These are phyloP conservation scores for Myoxocephalus aenaeus DNA, from an alignment of 2,797 vertebrate genomes.

Conservation along the genomic window DNA sequence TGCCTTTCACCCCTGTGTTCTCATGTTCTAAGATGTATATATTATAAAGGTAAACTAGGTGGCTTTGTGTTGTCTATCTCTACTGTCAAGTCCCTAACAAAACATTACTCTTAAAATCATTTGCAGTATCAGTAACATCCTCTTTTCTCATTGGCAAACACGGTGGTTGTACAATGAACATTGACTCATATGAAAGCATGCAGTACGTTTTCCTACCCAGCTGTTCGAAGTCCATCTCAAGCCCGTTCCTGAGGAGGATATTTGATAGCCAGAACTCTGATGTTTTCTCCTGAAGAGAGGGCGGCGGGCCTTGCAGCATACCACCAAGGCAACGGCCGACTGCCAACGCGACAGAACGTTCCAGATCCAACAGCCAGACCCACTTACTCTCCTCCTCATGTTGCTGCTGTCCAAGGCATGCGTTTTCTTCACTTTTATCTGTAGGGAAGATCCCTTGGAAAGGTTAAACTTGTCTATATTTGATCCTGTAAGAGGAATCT, in stretches of 20 bases:
- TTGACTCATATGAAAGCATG: slow-evolving; percentile 15
- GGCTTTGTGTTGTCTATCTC: neutral
- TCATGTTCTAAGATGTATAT: neutral
- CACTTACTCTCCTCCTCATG: slow-evolving; percentile 76
- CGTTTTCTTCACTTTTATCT: slow-evolving; percentile 74
- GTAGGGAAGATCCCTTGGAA: slow-evolving; percentile 18
- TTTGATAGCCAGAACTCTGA: slow-evolving; percentile 86
- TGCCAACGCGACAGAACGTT: slow-evolving; percentile 84
- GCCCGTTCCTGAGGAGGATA: slow-evolving; percentile 85
- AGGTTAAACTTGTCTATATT: neutral
- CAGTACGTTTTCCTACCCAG: slow-evolving; percentile 77
- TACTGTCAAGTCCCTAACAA: neutral
- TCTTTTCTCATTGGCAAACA: neutral
- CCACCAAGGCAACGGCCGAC: slow-evolving; percentile 86
- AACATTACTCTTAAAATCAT: neutral
- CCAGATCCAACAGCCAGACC: slow-evolving; percentile 87
- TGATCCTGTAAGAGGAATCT: neutral
- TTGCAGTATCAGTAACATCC: neutral
- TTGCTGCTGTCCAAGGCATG: slow-evolving; percentile 46
- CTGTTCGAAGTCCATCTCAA: slow-evolving; percentile 86
- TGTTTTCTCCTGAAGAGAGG: slow-evolving; percentile 81
- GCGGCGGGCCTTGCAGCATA: slow-evolving; percentile 84
- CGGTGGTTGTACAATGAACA: neutral
- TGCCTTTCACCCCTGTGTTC: neutral
- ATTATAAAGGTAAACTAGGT: neutral